Evolutionary conservation across 1,140 invertebrate genomes (phyloP).

Genomic region (Drosophila yakuba): DNA sequence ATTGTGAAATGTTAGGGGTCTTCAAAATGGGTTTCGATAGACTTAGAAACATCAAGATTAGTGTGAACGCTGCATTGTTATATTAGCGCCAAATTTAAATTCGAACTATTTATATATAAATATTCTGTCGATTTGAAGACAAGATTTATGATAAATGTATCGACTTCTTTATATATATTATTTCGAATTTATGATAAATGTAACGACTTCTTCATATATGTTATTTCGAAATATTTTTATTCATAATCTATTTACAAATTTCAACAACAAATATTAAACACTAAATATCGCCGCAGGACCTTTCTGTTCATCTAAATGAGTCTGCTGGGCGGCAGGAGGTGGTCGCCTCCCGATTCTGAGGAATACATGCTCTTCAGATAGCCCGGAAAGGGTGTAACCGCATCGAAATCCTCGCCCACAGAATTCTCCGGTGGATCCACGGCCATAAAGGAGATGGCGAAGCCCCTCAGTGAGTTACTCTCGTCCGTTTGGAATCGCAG

Average conservation of each 20-base stretch:
- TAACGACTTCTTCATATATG: not conserved
- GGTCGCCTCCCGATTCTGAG: slow-evolving; percentile 44
- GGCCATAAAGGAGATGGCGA: slow-evolving; percentile 93
- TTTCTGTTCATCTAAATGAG: slow-evolving; percentile 18
- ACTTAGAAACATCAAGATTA: not conserved
- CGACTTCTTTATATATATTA: not conserved
- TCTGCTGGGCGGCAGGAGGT: slow-evolving; percentile 47
- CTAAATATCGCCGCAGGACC: not conserved
- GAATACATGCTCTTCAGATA: slow-evolving; percentile 79
- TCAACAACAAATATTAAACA: slow-evolving; percentile 56
- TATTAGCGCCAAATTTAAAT: not conserved
- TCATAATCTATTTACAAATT: slow-evolving; percentile 59
- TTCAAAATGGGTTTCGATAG: not conserved
- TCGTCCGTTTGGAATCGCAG: slow-evolving; percentile 96
- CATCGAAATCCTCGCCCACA: slow-evolving; percentile 69
- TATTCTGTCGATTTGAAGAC: not conserved
- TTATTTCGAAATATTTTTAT: slow-evolving; percentile 15
- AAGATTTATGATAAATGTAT: no score
- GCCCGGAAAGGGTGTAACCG: slow-evolving; percentile 80
- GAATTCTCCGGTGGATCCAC: slow-evolving; percentile 86
- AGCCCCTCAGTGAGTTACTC: slow-evolving; percentile 95
- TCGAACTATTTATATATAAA: not conserved
- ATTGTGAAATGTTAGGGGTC: not conserved
- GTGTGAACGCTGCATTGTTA: not conserved
- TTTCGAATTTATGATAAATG: not conserved